Percentiles rank a stretch among this genome's conserved stretches.
phyloP scores from a whole-genome alignment of 2,797 vertebrate genomes.

The Melanogrammus aeglefinus region DNA sequence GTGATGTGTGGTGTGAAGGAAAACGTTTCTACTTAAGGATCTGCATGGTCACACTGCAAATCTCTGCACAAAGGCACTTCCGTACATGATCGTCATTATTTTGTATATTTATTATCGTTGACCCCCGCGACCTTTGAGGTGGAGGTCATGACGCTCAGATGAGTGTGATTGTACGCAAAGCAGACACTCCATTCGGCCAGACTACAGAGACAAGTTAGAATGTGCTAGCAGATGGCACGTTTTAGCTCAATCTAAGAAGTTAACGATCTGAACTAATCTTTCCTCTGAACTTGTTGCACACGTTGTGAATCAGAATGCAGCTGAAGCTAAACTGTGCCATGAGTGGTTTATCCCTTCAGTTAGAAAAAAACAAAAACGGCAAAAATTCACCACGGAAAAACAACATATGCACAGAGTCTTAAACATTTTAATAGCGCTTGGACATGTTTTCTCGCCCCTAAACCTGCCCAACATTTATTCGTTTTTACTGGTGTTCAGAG shows the following conservation, averaged over 20 bases:
- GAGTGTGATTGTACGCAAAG: slow-evolving; percentile 35
- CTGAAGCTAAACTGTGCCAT: too few relatives aligned
- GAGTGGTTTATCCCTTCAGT: too few relatives aligned
- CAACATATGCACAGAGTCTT: slow-evolving; percentile 13
- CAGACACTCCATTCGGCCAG: slow-evolving; percentile 37
- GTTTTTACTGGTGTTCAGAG: slow-evolving; percentile 46
- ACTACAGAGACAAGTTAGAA: slow-evolving; percentile 57
- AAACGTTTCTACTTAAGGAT: not conserved
- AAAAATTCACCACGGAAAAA: not conserved
- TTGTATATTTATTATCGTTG: slow-evolving; percentile 32
- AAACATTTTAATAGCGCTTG: slow-evolving; percentile 40
- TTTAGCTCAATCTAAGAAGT: slow-evolving; percentile 39
- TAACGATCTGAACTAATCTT: too few relatives aligned
- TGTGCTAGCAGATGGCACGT: slow-evolving; percentile 59
- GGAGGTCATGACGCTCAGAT: slow-evolving; percentile 42
- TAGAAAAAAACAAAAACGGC: too few relatives aligned
- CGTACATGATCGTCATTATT: slow-evolving; percentile 37
- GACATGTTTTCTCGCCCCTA: slow-evolving; percentile 33
- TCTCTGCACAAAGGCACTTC: slow-evolving; percentile 17
- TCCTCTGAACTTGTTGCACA: too few relatives aligned
- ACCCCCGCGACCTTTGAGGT: slow-evolving; percentile 36
- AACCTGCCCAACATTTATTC: slow-evolving; percentile 34
- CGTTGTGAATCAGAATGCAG: too few relatives aligned
- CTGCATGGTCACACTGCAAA: not conserved
- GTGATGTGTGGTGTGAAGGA: not conserved